Evolutionary conservation across 2,888 invertebrate genomes (phyloP).

Genomic region (Rosalia funebris): DNA sequence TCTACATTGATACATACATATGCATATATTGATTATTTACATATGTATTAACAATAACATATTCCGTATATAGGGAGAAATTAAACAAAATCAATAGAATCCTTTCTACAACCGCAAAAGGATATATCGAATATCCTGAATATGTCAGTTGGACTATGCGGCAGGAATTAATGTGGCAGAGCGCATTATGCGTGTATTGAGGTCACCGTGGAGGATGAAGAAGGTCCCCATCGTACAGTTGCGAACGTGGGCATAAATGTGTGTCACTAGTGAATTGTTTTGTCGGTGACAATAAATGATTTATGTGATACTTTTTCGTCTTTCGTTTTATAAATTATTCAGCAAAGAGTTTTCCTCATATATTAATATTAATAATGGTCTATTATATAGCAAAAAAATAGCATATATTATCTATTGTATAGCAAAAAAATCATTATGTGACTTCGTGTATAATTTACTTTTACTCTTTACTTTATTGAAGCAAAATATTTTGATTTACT

Average conservation of each 20-base stretch:
- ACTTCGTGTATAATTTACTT: no score
- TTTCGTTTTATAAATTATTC: not conserved
- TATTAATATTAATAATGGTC: not conserved
- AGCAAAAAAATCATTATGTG: no score
- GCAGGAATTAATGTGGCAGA: constrained; percentile 2
- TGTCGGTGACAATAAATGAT: constrained; percentile 10
- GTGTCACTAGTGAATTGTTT: constrained; percentile 15
- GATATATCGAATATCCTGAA: not conserved
- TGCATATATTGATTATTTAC: no score
- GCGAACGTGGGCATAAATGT: constrained; percentile 15
- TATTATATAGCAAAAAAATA: no score
- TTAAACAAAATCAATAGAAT: not conserved
- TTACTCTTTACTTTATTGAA: no score
- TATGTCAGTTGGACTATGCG: not conserved
- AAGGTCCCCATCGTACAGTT: constrained; percentile 13
- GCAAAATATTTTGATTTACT: no score
- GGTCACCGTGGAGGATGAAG: constrained; percentile 13
- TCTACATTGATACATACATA: no score
- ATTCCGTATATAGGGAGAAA: not conserved
- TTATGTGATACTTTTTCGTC: constrained; percentile 5
- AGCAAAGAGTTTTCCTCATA: not conserved
- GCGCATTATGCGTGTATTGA: constrained; percentile 3
- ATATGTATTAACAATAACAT: no score
- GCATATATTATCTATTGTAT: no score
- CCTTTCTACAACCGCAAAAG: not conserved